Conservation (phyloP, 2,888 invertebrate genomes). For the Ischnura elegans region DNA sequence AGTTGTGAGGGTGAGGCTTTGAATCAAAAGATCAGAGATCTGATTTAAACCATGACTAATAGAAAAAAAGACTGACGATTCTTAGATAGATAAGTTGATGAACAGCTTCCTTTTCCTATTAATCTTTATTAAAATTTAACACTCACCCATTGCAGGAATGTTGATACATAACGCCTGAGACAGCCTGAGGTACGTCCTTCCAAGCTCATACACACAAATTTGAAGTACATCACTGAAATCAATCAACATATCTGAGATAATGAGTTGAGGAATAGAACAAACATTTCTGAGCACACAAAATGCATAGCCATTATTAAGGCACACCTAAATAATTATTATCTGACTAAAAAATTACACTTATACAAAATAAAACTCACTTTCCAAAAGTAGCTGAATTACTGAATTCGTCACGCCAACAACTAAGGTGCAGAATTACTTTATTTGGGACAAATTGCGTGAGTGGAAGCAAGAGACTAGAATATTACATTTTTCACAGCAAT, state of each 20-base stretch:
- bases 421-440: too few relatives aligned
- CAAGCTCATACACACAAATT: conserved; percentile 97
- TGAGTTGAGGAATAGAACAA: conserved; percentile 75
- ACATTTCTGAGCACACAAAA: background rate
- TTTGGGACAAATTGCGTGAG: too few relatives aligned
- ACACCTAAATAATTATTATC: too few relatives aligned
- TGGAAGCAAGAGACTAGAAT: too few relatives aligned
- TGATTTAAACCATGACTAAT: background rate
- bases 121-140: background rate
- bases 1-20: too few relatives aligned
- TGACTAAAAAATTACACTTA: too few relatives aligned
- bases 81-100: background rate
- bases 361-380: too few relatives aligned
- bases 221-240: conserved; percentile 99
- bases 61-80: too few relatives aligned
- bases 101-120: background rate
- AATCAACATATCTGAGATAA: conserved; percentile 91
- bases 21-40: too few relatives aligned
- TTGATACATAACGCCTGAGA: conserved; percentile 94
- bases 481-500: too few relatives aligned
- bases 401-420: too few relatives aligned
- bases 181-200: conserved; percentile 93
- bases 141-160: conserved; percentile 90
- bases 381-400: too few relatives aligned
- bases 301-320: background rate